A percentile compares a stretch with the other conserved stretches of the same genome.
Evolutionary conservation across 1,140 invertebrate species (phyloP).

Genomic region (Dryas iulia): DNA sequence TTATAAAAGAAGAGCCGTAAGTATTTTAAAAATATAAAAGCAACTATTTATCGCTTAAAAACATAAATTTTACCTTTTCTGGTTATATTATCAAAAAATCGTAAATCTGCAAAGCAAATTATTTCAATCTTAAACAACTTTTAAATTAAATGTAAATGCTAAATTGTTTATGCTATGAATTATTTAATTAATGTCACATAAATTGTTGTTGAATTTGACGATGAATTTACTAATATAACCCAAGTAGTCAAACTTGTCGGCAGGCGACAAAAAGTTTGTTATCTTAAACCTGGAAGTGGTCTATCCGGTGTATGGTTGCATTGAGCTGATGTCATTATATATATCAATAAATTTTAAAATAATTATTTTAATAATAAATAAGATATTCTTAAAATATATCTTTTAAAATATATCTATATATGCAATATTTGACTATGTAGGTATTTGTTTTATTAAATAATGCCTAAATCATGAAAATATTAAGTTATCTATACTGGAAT

Average conservation of each 20-base stretch:
- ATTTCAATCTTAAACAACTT: not conserved
- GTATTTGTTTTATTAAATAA: too few species aligned
- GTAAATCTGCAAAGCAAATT: not conserved
- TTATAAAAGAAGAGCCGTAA: constrained; percentile 62
- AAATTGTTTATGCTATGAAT: not conserved
- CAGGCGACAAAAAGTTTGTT: constrained; percentile 13
- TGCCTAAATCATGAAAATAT: too few species aligned
- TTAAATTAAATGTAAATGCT: not conserved
- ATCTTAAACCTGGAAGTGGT: constrained; percentile 34
- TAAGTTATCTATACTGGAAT: too few species aligned
- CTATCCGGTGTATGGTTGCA: constrained; percentile 30
- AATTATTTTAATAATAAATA: not conserved
- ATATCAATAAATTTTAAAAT: not conserved
- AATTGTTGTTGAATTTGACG: constrained; percentile 13
- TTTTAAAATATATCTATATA: too few species aligned
- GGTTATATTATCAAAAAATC: not conserved
- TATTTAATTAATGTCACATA: constrained; percentile 11
- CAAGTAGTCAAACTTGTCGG: constrained; percentile 16
- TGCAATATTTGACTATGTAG: too few species aligned
- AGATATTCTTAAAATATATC: too few species aligned
- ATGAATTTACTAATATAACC: constrained; percentile 10
- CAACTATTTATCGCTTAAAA: not conserved
- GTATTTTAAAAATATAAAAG: too few species aligned
- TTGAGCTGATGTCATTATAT: constrained; percentile 23
- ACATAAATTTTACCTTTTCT: not conserved